Base-by-base conservation (phyloP, 2,888 invertebrate genomes). In the Chymomyza procnemis region DNA sequence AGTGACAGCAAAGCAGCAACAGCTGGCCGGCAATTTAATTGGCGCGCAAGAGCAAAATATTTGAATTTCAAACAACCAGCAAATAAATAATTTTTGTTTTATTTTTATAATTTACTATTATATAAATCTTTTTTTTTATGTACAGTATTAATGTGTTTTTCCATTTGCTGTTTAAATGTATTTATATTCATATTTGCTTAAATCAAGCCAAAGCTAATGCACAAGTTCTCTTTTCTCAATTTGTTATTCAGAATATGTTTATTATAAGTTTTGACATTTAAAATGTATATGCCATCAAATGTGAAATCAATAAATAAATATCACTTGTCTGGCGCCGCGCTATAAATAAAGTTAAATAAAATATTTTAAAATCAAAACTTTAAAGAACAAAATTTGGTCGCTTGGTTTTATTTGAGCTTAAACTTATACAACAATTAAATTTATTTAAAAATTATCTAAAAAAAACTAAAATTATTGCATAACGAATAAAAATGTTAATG, bases 401-500 rank as follows among this genome's bases (percentile, higher is more conserved):
- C 58, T 65, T 64, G 41, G 50, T 52, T 60, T 52, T 70, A 66
- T 64, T 54, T 79, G 81, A 81, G 74, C 68, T 85, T 85, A 86
- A 81, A 84, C 86, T 74, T 81, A 86, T 85, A 74, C 85, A 86
- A 81, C 87, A 85, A 85, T 50, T 41, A 41, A 41, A 41, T 41
- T 41, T 41, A 41, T 61, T 26, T 62, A 66, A 30, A 71, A 18
- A 22, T 56, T 41, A 64, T 4, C 52, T 14, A 54, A 5, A 21
- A n/a, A 19, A 54, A 56, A 56, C 26, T 56, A 8, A 41, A 56
- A 56, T 5, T 56, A 56, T 26, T 16, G 18, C 22, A 54, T 54
- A 54, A 16, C 19, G 14, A 16, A 50, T 50, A 71, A 41, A 41
- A 41, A 41, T 41, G 34, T 41, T 12, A 41, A n/a, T 2, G 34